phyloP scores from a whole-genome alignment of 2,113 vertebrate species.

The Bombycilla garrulus region DNA sequence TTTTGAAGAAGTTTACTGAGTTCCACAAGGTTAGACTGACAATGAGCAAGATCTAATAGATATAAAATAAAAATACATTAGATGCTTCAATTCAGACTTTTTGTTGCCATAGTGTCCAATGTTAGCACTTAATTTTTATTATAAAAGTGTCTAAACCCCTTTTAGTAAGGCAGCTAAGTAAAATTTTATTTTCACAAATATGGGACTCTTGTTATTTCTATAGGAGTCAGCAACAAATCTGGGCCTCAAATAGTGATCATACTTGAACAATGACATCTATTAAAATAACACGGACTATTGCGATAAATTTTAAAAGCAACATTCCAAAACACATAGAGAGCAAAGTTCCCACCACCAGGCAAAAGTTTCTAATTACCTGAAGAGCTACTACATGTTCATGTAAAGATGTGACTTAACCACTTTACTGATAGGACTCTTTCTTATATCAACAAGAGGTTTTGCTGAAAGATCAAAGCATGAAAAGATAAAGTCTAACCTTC shows the following conservation, averaged over 20 bases:
- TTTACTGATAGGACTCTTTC: background rate
- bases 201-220: background rate
- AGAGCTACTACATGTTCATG: background rate
- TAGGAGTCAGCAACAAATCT: background rate
- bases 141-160: background rate
- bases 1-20: slow-evolving; percentile 94
- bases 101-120: background rate
- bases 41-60: slow-evolving; percentile 89
- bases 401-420: background rate
- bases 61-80: slow-evolving; percentile 16
- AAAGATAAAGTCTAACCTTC: slow-evolving; percentile 80
- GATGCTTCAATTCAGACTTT: background rate
- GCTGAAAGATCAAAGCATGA: background rate
- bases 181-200: background rate
- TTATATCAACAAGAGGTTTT: background rate
- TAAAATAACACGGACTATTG: background rate
- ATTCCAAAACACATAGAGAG: background rate
- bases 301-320: background rate
- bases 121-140: background rate
- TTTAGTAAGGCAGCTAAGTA: background rate
- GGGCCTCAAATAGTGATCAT: background rate
- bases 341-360: background rate
- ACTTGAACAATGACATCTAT: background rate
- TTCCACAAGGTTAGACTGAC: slow-evolving; percentile 94
- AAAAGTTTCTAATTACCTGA: background rate